These are phyloP conservation scores for Colostygia pectinataria DNA, from an alignment of 2,888 invertebrate genomes.

Conservation along the genomic window DNA sequence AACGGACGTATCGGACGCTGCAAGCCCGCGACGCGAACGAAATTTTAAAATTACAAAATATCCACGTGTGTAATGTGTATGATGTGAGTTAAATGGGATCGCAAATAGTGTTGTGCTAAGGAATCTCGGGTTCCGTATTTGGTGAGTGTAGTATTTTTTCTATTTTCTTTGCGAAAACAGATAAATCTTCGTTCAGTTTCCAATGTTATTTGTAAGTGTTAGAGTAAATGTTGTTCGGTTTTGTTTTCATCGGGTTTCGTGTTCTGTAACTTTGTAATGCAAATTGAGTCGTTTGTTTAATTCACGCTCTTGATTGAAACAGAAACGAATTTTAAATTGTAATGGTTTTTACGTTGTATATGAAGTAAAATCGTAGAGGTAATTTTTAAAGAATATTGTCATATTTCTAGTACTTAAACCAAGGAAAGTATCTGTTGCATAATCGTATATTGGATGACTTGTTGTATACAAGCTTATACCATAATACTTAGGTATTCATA, in stretches of 20 bases:
- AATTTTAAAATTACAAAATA: conserved; percentile 26
- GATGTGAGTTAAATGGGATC: conserved; percentile 32
- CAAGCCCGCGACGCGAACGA: conserved; percentile 16
- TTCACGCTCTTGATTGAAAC: not conserved
- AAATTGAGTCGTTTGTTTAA: conserved; percentile 1
- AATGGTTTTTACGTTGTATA: too few species aligned
- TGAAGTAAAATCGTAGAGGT: too few species aligned
- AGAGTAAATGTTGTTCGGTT: conserved; percentile 24
- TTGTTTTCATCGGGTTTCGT: conserved; percentile 20
- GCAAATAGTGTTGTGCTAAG: conserved; percentile 26
- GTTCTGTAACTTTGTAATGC: conserved; percentile 7
- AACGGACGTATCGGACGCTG: conserved; percentile 44
- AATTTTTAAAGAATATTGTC: too few species aligned
- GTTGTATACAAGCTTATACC: too few species aligned
- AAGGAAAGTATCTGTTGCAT: too few species aligned
- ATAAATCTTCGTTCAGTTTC: not conserved
- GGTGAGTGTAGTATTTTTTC: conserved; percentile 25
- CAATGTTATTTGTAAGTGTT: conserved; percentile 9
- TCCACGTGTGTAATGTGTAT: conserved; percentile 24
- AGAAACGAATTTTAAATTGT: too few species aligned
- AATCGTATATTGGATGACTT: too few species aligned
- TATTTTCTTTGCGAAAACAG: not conserved
- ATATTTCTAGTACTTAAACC: too few species aligned
- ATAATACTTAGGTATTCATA: too few species aligned
- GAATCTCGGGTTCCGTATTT: conserved; percentile 27